These are phyloP conservation scores for Drosophila tsacasi DNA, from an alignment of 1,140 invertebrate genomes.

Conservation along the genomic window DNA sequence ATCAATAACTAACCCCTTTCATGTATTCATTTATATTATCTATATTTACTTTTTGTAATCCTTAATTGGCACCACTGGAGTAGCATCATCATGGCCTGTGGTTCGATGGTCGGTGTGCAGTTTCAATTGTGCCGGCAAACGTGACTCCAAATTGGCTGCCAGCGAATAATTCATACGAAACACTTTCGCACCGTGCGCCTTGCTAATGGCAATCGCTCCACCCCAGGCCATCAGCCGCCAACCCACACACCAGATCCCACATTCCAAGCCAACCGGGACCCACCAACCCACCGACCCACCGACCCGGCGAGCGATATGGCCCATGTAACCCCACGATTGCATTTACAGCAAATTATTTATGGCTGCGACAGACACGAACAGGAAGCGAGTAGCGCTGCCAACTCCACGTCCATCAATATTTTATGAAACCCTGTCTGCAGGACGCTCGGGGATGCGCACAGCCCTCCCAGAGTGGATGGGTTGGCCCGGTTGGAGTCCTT, in stretches of 20 bases:
- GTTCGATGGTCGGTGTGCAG: conserved; percentile 58
- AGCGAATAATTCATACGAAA: conserved; percentile 82
- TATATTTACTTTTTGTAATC: not conserved
- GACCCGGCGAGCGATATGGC: conserved; percentile 31
- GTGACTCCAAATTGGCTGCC: conserved; percentile 80
- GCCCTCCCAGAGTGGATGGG: conserved; percentile 46
- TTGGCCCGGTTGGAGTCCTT: conserved; percentile 7
- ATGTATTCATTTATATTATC: not conserved
- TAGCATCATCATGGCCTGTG: conserved; percentile 17
- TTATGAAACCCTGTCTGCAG: conserved; percentile 83
- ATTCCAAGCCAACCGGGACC: not conserved
- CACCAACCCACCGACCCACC: not conserved
- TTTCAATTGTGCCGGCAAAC: conserved; percentile 82
- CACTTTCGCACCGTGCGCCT: conserved; percentile 78
- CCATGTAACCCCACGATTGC: conserved; percentile 77
- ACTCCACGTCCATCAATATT: conserved; percentile 84
- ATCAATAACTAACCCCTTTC: not conserved
- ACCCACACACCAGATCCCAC: not conserved
- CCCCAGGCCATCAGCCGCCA: conserved; percentile 3
- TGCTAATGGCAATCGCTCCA: conserved; percentile 73
- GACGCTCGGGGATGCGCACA: conserved; percentile 35
- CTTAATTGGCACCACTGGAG: conserved; percentile 37
- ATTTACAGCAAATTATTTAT: conserved; percentile 84
- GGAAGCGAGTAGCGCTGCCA: conserved; percentile 80
- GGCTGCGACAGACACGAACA: conserved; percentile 83